Evolutionary conservation across 2,888 invertebrate genomes (phyloP), one percentile per base, ranked within the genome.

Genomic region (Drosophila pegasa): DNA sequence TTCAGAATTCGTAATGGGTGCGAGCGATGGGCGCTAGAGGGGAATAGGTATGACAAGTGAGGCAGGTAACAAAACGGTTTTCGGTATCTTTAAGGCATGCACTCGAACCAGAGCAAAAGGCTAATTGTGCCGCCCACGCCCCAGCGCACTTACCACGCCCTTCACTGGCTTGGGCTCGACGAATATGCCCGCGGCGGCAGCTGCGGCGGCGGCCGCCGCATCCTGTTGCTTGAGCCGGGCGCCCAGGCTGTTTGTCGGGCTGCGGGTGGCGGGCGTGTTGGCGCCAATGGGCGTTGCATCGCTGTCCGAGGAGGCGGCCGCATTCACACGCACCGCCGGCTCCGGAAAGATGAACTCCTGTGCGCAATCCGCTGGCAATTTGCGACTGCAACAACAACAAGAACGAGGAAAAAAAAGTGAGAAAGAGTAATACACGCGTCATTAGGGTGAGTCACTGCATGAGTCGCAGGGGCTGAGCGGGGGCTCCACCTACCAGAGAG

Each of bases 301-400:
- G 80, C 92, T 92, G 59, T 92, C 92, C 8, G 90, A 90, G 6
- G 91, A 91, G 31, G 76, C 83, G 3, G 79, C 70, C 3, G 87
- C 83, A 72, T 89, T 91, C 3, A 91, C 84, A 27, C 90, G 88
- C 59, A 91, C 90, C 22, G 92, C 92, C 50, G 92, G 90, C 29
- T 92, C 92, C 12, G 92, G 91, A 70, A 91, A 92, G 48, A 91
- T 89, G 68, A 92, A 92, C 73, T 92, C 90, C 66, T 88, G 87
- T 8, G 79, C 78, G 56, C 84, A 78, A 60, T 85, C 85, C 20
- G 80, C 70, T 9, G 87, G 75, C 25, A 90, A 80, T 76, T 91
- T 91, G 14, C 90, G 90, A 41, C 89, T 92, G 62, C 25, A 71
- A 65, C 4, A 20, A n/a, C 7, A 29, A 27, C 10, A 43, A n/a